These are phyloP conservation scores for Myopa tessellatipennis DNA, from an alignment of 2,888 invertebrate species.

Conservation along the genomic window DNA sequence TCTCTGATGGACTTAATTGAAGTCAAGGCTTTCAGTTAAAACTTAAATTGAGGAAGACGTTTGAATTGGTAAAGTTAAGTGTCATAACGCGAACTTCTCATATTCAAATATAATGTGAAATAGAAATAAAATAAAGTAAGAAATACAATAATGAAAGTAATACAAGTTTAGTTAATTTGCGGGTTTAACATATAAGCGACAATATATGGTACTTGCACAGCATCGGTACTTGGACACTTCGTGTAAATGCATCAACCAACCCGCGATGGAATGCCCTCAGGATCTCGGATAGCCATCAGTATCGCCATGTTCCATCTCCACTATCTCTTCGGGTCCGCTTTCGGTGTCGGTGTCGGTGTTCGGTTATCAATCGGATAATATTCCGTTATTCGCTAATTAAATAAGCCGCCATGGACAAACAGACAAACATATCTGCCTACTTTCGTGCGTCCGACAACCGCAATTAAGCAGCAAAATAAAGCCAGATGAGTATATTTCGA, in stretches of 20 bases:
- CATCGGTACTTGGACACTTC: not conserved
- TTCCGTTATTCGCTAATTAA: not conserved
- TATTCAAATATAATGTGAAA: not conserved
- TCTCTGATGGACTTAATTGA: not conserved
- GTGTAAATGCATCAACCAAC: too few relatives aligned
- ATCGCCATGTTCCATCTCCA: too few relatives aligned
- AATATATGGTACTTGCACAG: not conserved
- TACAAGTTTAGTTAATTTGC: not conserved
- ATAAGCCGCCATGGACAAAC: not conserved
- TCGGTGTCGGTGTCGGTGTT: too few relatives aligned
- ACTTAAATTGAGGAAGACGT: not conserved
- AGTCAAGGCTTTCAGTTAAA: not conserved
- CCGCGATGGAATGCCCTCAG: too few relatives aligned
- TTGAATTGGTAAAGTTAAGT: too few relatives aligned
- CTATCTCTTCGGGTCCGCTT: too few relatives aligned
- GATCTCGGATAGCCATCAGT: too few relatives aligned
- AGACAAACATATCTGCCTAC: not conserved
- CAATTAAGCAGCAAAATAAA: conserved; percentile 2
- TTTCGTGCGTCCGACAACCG: not conserved
- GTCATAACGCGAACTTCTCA: too few relatives aligned
- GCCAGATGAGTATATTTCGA: not conserved
- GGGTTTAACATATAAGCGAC: not conserved
- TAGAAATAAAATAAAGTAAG: not conserved
- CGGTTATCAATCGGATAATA: too few relatives aligned
- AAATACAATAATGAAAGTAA: not conserved